phyloP scores from a whole-genome alignment of 2,888 invertebrate species.

The Lasioglossum oenotherae region DNA sequence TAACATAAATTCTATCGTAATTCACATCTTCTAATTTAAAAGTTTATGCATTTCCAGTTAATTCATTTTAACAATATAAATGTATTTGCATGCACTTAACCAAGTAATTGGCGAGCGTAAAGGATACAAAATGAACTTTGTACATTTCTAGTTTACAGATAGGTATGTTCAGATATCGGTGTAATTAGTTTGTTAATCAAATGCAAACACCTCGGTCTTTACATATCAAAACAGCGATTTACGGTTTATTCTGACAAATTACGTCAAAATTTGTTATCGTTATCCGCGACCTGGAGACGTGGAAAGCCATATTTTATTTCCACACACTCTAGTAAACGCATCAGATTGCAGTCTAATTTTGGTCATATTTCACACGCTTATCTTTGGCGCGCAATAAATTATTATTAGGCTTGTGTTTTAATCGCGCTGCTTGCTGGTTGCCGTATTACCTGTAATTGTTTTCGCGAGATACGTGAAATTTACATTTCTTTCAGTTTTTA shows the following conservation, averaged over 20 bases:
- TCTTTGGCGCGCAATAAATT: not conserved
- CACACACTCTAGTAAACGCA: not conserved
- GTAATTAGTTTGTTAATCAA: not conserved
- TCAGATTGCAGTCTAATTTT: not conserved
- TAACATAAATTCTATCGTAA: not conserved
- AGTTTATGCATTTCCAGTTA: not conserved
- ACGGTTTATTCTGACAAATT: not conserved
- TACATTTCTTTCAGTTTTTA: not conserved
- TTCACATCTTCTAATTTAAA: not conserved
- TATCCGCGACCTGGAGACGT: not conserved
- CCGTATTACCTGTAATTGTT: not conserved
- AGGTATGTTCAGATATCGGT: not conserved
- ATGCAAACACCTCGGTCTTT: not conserved
- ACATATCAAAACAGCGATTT: not conserved
- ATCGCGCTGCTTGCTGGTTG: not conserved
- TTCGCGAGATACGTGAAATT: not conserved
- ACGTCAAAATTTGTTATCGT: not conserved
- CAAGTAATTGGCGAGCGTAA: not conserved
- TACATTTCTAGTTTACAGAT: not conserved
- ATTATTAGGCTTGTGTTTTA: not conserved
- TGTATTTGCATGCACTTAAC: not conserved
- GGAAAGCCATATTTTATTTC: constrained; percentile 2
- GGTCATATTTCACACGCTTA: not conserved
- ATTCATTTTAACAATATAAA: not conserved
- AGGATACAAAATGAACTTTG: not conserved